Base-by-base conservation (phyloP, 2,888 invertebrate genomes). In the Leptogaster cylindrica region DNA sequence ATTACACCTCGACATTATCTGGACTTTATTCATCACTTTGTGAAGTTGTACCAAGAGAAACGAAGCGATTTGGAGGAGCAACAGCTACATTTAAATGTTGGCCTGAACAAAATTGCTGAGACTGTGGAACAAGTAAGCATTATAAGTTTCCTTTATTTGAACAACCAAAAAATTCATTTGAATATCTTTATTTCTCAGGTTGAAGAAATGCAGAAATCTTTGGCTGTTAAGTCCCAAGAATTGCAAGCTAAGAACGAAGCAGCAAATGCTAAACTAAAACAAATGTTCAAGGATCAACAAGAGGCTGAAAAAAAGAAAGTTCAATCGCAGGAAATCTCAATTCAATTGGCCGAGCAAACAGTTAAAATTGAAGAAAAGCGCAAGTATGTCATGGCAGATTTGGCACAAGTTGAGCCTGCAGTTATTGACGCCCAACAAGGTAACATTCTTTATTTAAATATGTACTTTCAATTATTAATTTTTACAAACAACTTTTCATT, bases 221-320 rank as follows among this genome's bases (percentile, higher is more conserved):
- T 99, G 68, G 97, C 97, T 48, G 92, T 97, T 51, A 99, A 99
- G 82, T 93, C 95, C 66, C 91, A 91, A 83, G 93, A 93, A 82
- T 81, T 94, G 18, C 95, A 97, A 86, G 93, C 95, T 41, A 99
- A 99, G 84, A 99, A 99, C 78, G 95, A 96, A 78, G 96, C 97
- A 2, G 99, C 99, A 61, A 99, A 99, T 81, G 93, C 95, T n/a
- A 99, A 99, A 82, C 85, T 99, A 55, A 91, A 95, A 73, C 97
- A 99, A 81, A 99, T 99, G 99, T 93, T 98, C 51, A 96, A 96
- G 83, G 96, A 98, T 82, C 97, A 98, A 80, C 97, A 98, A 77
- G 97, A 98, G 81, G 99, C 99, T 1, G 99, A 99, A 80, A 94
- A 97, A 84, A 96, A 97, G 83, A 99, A 99, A 81, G 93, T 95